Conservation (phyloP, 1,140 invertebrate genomes). For the Eriosoma lanigerum region DNA sequence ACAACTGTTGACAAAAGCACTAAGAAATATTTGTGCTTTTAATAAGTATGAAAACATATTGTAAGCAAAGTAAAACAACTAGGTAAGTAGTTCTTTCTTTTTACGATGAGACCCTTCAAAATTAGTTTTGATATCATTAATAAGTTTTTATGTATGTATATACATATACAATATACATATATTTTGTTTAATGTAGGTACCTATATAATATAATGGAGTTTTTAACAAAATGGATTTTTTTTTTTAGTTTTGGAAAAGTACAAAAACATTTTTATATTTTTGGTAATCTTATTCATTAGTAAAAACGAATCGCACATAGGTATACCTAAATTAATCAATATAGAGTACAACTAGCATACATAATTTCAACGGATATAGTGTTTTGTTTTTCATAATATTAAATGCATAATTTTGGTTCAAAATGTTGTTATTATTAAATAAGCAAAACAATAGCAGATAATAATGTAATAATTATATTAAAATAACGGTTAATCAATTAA, state of each 20-base stretch:
- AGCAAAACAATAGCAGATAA: no score
- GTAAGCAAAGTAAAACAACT: no score
- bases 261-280: neutral
- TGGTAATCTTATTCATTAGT: neutral
- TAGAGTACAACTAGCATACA: neutral
- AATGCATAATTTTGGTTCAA: no score
- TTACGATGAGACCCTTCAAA: neutral
- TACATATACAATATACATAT: no score
- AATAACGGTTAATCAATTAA: no score
- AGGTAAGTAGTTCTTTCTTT: neutral
- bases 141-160: neutral
- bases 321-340: neutral
- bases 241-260: neutral
- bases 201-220: neutral
- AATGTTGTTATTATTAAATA: no score
- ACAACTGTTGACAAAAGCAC: neutral
- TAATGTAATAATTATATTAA: no score
- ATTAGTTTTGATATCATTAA: neutral
- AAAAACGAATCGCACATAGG: neutral
- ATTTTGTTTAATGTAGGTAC: neutral
- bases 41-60: neutral
- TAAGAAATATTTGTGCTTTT: neutral
- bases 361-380: neutral
- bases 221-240: neutral
- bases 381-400: conserved; percentile 20